These are phyloP conservation scores for Berghia stephanieae DNA, from an alignment of 1,140 invertebrate genomes.

Conservation along the genomic window DNA sequence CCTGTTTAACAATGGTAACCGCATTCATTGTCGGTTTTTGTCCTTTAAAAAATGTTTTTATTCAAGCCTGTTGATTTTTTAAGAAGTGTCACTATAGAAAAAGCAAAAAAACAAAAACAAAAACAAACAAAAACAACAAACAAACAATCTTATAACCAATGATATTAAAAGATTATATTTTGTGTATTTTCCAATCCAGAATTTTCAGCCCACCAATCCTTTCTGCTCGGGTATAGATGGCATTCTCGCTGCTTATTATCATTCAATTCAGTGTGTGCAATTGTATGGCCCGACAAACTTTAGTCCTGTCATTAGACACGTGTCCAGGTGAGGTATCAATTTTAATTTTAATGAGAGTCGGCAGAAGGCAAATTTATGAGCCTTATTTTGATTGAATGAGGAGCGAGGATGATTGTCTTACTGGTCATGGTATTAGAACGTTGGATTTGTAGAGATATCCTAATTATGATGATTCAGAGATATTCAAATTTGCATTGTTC, in stretches of 20 bases:
- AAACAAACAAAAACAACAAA: too few species aligned
- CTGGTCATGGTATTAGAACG: too few species aligned
- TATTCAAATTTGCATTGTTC: too few species aligned
- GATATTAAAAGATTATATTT: not conserved
- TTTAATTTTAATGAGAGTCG: not conserved
- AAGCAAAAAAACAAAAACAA: too few species aligned
- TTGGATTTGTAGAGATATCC: too few species aligned
- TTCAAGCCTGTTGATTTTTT: not conserved
- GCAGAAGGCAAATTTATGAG: too few species aligned
- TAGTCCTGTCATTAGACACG: slow-evolving; percentile 68
- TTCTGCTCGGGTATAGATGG: slow-evolving; percentile 71
- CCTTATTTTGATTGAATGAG: too few species aligned
- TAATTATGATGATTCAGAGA: too few species aligned
- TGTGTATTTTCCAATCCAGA: slow-evolving; percentile 62
- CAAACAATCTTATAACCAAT: not conserved
- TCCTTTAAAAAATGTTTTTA: not conserved
- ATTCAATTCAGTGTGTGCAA: slow-evolving; percentile 66
- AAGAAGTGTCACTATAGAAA: not conserved
- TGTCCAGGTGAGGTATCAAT: slow-evolving; percentile 47
- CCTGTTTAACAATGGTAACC: too few species aligned
- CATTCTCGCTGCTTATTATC: slow-evolving; percentile 68
- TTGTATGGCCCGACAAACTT: slow-evolving; percentile 71
- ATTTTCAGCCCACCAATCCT: slow-evolving; percentile 71
- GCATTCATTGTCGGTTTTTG: too few species aligned
- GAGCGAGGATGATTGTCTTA: too few species aligned